phyloP scores from a whole-genome alignment of 1,140 invertebrate species.

The Aplysia californica region DNA sequence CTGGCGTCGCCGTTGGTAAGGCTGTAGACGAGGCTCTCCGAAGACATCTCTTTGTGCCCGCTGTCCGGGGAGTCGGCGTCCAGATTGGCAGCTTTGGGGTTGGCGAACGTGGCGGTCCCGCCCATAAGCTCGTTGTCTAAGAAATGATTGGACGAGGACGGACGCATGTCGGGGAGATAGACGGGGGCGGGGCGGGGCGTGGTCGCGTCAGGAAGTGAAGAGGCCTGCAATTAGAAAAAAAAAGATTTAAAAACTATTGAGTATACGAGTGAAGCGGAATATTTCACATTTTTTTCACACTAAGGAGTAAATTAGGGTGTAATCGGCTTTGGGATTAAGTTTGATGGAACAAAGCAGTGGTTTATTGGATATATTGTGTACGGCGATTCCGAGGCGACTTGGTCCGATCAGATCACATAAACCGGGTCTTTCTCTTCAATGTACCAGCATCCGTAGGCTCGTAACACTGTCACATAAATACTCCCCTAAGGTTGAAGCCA shows the following conservation, averaged over 20 bases:
- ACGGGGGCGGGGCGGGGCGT: slow-evolving; percentile 51
- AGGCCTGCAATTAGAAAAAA: no score
- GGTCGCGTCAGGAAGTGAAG: slow-evolving; percentile 50
- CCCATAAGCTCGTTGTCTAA: neutral
- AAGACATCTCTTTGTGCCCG: slow-evolving; percentile 61
- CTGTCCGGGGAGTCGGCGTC: slow-evolving; percentile 59
- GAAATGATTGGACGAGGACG: slow-evolving; percentile 8
- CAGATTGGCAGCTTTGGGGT: slow-evolving; percentile 39
- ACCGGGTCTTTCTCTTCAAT: no score
- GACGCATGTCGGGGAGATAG: slow-evolving; percentile 43
- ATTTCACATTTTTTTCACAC: neutral
- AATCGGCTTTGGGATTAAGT: neutral
- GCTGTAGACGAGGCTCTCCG: slow-evolving; percentile 48
- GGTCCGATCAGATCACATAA: no score
- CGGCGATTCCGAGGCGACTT: neutral
- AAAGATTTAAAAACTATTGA: no score
- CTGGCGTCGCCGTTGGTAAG: slow-evolving; percentile 23
- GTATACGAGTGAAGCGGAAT: slow-evolving; percentile 10
- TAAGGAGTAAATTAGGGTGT: neutral
- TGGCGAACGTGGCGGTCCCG: slow-evolving; percentile 38
- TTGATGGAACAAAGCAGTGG: neutral
- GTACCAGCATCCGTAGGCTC: no score
- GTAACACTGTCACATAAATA: no score
- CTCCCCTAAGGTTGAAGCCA: no score
- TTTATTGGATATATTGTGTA: neutral